Evolutionary conservation across 2,113 vertebrate species (phyloP).

Genomic region (Siphamia tubifer): DNA sequence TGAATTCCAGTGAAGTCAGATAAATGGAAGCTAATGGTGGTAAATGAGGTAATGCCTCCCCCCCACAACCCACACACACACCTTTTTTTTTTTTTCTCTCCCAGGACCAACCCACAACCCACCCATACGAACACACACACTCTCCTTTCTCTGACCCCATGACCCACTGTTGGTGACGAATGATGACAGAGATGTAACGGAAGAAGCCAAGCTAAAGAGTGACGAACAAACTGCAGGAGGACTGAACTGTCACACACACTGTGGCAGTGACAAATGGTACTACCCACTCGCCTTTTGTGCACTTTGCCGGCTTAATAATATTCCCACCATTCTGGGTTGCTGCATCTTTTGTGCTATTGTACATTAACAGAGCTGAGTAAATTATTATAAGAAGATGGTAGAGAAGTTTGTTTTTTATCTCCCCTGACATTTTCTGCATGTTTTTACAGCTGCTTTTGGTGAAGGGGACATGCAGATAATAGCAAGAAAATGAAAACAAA

Average conservation of each 20-base stretch:
- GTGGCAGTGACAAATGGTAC: slow-evolving; percentile 41
- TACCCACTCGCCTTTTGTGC: slow-evolving; percentile 23
- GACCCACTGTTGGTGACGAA: slow-evolving; percentile 58
- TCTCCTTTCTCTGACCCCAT: slow-evolving; percentile 32
- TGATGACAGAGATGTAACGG: slow-evolving; percentile 65
- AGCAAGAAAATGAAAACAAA: too few species aligned
- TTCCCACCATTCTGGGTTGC: slow-evolving; percentile 13
- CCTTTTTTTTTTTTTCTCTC: too few species aligned
- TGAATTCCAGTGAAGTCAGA: background rate
- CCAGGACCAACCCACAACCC: too few species aligned
- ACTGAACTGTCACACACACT: slow-evolving; percentile 23
- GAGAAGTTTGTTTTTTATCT: background rate
- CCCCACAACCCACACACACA: too few species aligned
- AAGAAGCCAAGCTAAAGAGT: slow-evolving; percentile 47
- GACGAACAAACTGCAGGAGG: slow-evolving; percentile 65
- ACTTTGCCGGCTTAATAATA: slow-evolving; percentile 8
- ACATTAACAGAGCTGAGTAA: slow-evolving; percentile 26
- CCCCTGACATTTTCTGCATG: slow-evolving; percentile 16
- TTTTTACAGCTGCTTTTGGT: slow-evolving; percentile 11
- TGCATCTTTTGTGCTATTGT: background rate
- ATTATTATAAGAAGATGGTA: slow-evolving; percentile 3
- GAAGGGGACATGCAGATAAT: background rate
- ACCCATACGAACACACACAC: too few species aligned
- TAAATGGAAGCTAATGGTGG: background rate
- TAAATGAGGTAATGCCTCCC: background rate